These are phyloP conservation scores for Stegophylla sp. DNA, from an alignment of 2,888 invertebrate species.

Conservation along the genomic window DNA sequence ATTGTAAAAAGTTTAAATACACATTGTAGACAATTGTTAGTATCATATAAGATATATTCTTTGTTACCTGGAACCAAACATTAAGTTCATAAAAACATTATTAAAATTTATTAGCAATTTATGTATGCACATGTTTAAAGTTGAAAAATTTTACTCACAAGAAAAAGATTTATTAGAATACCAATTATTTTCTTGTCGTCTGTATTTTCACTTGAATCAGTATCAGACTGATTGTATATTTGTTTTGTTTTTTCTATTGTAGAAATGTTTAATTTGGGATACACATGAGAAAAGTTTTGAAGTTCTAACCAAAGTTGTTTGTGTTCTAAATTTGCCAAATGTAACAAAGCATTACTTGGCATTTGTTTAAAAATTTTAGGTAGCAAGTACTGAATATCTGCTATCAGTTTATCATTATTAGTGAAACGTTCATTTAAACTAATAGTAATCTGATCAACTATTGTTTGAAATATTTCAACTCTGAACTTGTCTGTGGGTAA, in stretches of 20 bases:
- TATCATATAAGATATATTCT: not conserved
- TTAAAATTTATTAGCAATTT: too few relatives aligned
- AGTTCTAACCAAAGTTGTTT: not conserved
- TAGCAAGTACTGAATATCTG: slow-evolving; percentile 6
- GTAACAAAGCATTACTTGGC: not conserved
- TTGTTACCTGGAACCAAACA: too few relatives aligned
- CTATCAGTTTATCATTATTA: not conserved
- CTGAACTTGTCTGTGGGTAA: not conserved
- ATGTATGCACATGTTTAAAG: too few relatives aligned
- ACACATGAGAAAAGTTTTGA: not conserved
- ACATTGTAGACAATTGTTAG: slow-evolving; percentile 12
- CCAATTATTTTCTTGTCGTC: too few relatives aligned
- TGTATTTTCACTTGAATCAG: slow-evolving; percentile 13
- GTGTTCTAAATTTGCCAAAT: slow-evolving; percentile 1
- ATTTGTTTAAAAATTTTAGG: slow-evolving; percentile 8
- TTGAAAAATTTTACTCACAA: too few relatives aligned
- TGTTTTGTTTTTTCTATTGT: slow-evolving; percentile 3
- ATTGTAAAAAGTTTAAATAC: slow-evolving; percentile 10
- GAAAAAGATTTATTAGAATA: too few relatives aligned
- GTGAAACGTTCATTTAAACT: slow-evolving; percentile 11
- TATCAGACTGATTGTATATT: not conserved
- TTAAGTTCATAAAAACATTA: too few relatives aligned
- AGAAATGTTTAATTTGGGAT: slow-evolving; percentile 10
- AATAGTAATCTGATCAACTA: not conserved
- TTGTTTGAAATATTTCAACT: too few relatives aligned